phyloP scores from a whole-genome alignment of 2,888 invertebrate species.

The Lithophane leautieri region DNA sequence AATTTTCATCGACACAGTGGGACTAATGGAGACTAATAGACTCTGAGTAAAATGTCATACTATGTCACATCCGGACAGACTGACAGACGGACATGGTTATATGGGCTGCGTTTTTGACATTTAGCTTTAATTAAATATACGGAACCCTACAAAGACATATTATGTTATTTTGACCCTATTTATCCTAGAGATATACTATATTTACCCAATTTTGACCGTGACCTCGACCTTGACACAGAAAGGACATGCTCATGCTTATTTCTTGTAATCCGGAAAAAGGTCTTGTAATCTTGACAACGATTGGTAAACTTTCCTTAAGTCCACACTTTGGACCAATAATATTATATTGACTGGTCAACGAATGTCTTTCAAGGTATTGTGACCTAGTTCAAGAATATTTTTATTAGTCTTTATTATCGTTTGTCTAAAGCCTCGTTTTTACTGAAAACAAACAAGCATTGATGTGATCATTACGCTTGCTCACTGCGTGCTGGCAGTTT shows the following conservation, averaged over 20 bases:
- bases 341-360: constrained; percentile 1
- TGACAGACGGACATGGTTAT: not conserved
- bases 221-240: constrained; percentile 18
- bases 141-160: not conserved
- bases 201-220: constrained; percentile 2
- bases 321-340: constrained; percentile 12
- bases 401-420: no score
- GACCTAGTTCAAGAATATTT: not conserved
- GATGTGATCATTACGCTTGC: not conserved
- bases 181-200: constrained; percentile 4
- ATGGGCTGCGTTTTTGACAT: not conserved
- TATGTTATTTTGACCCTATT: constrained; percentile 1
- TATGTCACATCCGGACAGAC: not conserved
- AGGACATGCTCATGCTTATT: constrained; percentile 27
- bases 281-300: constrained; percentile 43
- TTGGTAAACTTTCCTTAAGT: constrained; percentile 16
- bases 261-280: constrained; percentile 60
- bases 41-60: no score
- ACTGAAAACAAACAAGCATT: not conserved
- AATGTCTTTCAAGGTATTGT: not conserved
- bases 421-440: not conserved
- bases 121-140: no score
- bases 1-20: not conserved
- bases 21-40: no score
- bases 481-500: no score